phyloP scores from a whole-genome alignment of 2,113 vertebrate species.

The Nerophis ophidion region DNA sequence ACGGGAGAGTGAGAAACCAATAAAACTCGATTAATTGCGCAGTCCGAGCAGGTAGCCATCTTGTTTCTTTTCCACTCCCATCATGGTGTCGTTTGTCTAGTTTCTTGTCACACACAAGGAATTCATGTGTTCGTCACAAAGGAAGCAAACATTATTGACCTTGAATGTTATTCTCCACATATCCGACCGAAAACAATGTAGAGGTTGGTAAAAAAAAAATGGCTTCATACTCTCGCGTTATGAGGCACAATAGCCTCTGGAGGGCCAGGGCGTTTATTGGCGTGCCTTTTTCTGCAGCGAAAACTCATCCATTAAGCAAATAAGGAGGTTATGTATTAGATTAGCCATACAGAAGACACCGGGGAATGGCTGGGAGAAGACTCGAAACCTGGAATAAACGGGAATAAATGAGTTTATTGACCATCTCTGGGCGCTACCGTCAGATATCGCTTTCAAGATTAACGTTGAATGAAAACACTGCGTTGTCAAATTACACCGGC shows the following conservation, averaged over 20 bases:
- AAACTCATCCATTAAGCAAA: slow-evolving; percentile 76
- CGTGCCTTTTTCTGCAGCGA: slow-evolving; percentile 63
- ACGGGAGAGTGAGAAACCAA: too few species aligned
- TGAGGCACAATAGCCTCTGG: slow-evolving; percentile 69
- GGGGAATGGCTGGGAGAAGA: slow-evolving; percentile 53
- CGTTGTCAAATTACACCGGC: slow-evolving; percentile 53
- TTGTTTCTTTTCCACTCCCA: too few species aligned
- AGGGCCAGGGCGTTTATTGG: slow-evolving; percentile 69
- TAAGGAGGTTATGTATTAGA: slow-evolving; percentile 73
- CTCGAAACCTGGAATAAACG: slow-evolving; percentile 51
- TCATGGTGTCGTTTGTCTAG: too few species aligned
- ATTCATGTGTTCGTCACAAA: too few species aligned
- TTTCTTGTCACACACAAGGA: too few species aligned
- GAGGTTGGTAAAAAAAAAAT: slow-evolving; percentile 59
- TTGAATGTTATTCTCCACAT: too few species aligned
- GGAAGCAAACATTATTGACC: too few species aligned
- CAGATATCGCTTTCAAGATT: slow-evolving; percentile 51
- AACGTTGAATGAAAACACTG: slow-evolving; percentile 60
- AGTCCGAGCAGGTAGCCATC: too few species aligned
- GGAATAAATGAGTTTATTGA: slow-evolving; percentile 69
- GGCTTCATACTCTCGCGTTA: slow-evolving; percentile 67
- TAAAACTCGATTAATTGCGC: too few species aligned
- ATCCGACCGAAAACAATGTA: slow-evolving; percentile 48
- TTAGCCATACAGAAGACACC: slow-evolving; percentile 63
- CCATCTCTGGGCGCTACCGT: slow-evolving; percentile 54